phyloP scores from a whole-genome alignment of 2,888 invertebrate species.

The Epicampocera succincta region DNA sequence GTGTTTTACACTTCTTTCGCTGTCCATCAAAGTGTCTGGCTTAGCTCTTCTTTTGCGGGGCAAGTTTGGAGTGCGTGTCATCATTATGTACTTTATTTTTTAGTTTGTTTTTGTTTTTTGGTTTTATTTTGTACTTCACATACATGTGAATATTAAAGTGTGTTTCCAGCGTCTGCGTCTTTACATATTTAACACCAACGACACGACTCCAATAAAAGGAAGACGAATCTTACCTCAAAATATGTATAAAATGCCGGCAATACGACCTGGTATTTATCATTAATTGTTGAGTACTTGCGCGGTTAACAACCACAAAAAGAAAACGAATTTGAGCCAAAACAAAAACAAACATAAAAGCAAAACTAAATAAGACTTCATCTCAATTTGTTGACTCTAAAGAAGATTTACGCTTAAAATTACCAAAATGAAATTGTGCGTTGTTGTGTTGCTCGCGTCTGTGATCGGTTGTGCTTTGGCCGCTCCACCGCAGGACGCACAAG shows the following conservation, averaged over 20 bases:
- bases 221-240: constrained; percentile 49
- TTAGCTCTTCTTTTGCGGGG: constrained; percentile 17
- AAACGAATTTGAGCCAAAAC: constrained; percentile 16
- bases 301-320: constrained; percentile 55
- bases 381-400: constrained; percentile 19
- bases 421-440: constrained; percentile 74
- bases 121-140: constrained; percentile 10
- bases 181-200: constrained; percentile 39
- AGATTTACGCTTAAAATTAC: constrained; percentile 24
- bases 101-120: not conserved
- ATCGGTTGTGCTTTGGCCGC: constrained; percentile 76
- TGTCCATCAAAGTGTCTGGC: constrained; percentile 17
- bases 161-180: constrained; percentile 14
- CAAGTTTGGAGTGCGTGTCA: constrained; percentile 1
- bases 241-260: constrained; percentile 73
- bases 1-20: too few relatives aligned
- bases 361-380: constrained; percentile 1
- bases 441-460: constrained; percentile 75
- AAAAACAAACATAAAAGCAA: not conserved
- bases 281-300: constrained; percentile 73
- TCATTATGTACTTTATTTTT: constrained; percentile 1
- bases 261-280: constrained; percentile 74
- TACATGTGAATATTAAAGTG: constrained; percentile 1
- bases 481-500: constrained; percentile 79
- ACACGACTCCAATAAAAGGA: constrained; percentile 34